phyloP scores from a whole-genome alignment of 2,888 invertebrate species.

The Microctonus hyperodae region DNA sequence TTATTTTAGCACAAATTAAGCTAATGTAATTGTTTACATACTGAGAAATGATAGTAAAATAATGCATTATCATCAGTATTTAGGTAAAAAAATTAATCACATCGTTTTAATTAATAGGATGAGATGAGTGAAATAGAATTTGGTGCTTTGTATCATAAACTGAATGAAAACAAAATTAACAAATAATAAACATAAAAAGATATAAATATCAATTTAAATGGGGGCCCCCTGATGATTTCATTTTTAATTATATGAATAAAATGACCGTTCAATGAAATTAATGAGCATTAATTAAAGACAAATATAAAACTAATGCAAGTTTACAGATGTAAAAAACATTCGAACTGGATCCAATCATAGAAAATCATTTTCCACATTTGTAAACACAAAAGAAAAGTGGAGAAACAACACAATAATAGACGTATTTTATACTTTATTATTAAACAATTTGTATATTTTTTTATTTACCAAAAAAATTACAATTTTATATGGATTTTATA shows the following conservation, averaged over 20 bases:
- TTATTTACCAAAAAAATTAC: constrained; percentile 42
- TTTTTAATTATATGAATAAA: constrained; percentile 11
- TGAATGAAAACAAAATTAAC: constrained; percentile 30
- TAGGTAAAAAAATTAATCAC: not conserved
- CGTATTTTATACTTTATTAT: constrained; percentile 53
- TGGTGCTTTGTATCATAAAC: constrained; percentile 53
- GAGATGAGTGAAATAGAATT: constrained; percentile 40
- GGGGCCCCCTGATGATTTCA: constrained; percentile 37
- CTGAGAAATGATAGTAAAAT: not conserved
- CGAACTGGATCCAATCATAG: not conserved
- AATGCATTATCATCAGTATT: not conserved
- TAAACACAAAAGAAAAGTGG: constrained; percentile 18
- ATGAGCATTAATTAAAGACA: constrained; percentile 27
- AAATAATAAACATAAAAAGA: constrained; percentile 20
- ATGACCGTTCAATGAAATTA: constrained; percentile 3
- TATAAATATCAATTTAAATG: not conserved
- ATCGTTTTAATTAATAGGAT: not conserved
- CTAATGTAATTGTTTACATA: not conserved
- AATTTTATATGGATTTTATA: constrained; percentile 55
- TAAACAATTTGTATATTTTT: constrained; percentile 41
- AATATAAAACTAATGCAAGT: too few species aligned
- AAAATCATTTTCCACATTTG: not conserved
- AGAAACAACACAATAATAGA: constrained; percentile 47
- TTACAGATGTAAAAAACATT: too few species aligned
- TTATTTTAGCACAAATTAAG: constrained; percentile 19